phyloP scores from a whole-genome alignment of 2,797 vertebrate genomes.

The Platyrinchus mystaceus region DNA sequence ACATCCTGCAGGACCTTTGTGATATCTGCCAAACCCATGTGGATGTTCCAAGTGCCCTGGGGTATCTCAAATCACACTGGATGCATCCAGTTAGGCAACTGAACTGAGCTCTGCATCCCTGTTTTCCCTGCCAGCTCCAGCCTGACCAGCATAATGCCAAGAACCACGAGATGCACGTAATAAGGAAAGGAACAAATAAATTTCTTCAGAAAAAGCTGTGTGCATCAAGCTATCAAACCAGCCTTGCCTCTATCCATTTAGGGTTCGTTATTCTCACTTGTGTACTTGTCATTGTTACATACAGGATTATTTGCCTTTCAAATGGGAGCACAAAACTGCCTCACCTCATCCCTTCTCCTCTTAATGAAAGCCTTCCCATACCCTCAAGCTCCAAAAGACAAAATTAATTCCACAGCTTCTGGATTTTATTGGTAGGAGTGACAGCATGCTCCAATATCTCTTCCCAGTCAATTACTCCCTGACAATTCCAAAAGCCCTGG shows the following conservation, averaged over 20 bases:
- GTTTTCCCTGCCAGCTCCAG: background rate
- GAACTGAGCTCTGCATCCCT: background rate
- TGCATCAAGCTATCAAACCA: background rate
- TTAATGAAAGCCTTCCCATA: background rate
- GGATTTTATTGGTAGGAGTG: background rate
- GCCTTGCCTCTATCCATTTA: background rate
- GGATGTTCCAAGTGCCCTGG: background rate
- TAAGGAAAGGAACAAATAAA: background rate
- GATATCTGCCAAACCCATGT: background rate
- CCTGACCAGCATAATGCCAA: background rate
- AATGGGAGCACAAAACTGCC: background rate
- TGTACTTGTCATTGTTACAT: background rate
- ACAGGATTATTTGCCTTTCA: background rate
- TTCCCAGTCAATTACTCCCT: background rate
- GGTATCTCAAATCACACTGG: background rate
- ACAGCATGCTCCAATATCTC: background rate
- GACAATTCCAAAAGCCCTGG: background rate
- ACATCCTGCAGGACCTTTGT: background rate
- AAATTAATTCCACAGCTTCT: background rate
- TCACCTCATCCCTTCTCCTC: background rate
- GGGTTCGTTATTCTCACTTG: background rate
- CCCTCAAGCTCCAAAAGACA: background rate
- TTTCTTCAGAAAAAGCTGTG: background rate
- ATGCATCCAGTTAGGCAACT: background rate
- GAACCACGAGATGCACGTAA: background rate